Percentiles rank a stretch among this genome's conserved stretches.
phyloP scores from a whole-genome alignment of 2,888 invertebrate species.

The Ichneumoninae sp. region DNA sequence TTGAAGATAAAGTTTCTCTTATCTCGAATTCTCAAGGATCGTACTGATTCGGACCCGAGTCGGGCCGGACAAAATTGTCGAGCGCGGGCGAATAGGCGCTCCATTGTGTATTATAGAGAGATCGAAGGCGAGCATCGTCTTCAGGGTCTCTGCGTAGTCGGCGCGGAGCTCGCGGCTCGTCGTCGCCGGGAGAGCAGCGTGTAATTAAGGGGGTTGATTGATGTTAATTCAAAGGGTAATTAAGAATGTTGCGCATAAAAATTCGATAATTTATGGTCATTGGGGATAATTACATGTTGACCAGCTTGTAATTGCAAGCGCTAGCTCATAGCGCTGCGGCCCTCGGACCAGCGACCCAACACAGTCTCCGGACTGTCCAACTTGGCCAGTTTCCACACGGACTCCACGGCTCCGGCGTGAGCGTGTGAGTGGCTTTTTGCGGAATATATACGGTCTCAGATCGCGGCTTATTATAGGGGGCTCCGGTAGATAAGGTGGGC shows the following conservation, averaged over 20 bases:
- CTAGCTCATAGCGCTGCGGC: slow-evolving; percentile 71
- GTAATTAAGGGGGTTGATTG: slow-evolving; percentile 84
- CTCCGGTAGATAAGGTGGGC: slow-evolving; percentile 74
- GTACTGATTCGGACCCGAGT: not conserved
- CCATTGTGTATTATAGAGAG: not conserved
- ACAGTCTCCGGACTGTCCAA: slow-evolving; percentile 37
- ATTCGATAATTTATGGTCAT: slow-evolving; percentile 84
- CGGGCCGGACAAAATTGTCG: slow-evolving; percentile 9
- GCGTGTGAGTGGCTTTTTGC: slow-evolving; percentile 56
- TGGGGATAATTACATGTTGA: slow-evolving; percentile 84
- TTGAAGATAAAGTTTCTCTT: not conserved
- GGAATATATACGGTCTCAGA: slow-evolving; percentile 80
- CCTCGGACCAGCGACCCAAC: slow-evolving; percentile 53
- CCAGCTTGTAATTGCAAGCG: slow-evolving; percentile 84
- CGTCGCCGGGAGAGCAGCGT: slow-evolving; percentile 76
- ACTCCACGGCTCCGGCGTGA: not conserved
- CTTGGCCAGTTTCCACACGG: slow-evolving; percentile 46
- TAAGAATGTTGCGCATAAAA: slow-evolving; percentile 84
- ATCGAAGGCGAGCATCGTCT: slow-evolving; percentile 36
- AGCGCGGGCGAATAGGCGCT: not conserved
- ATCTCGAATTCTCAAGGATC: not conserved
- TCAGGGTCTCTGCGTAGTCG: slow-evolving; percentile 24
- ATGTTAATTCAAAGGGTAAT: slow-evolving; percentile 85
- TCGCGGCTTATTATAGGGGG: slow-evolving; percentile 82
- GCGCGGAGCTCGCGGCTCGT: slow-evolving; percentile 58